A percentile compares a stretch with the other conserved stretches of the same genome.
Conservation (phyloP, 1,140 invertebrate genomes). For the Agrilus planipennis region DNA sequence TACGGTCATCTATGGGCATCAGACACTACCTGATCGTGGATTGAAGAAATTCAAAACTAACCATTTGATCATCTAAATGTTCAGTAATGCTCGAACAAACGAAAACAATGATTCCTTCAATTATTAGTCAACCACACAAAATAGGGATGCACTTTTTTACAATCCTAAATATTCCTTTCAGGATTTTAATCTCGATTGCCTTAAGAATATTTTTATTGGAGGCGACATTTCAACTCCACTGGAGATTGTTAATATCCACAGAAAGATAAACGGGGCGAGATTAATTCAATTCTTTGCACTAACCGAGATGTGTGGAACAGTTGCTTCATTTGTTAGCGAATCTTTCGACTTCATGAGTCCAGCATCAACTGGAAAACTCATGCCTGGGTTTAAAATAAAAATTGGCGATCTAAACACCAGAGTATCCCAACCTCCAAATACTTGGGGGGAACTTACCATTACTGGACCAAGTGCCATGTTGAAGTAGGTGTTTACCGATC, state of each 20-base stretch:
- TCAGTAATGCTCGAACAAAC: no score
- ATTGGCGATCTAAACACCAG: slow-evolving; percentile 16
- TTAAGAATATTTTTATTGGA: slow-evolving; percentile 19
- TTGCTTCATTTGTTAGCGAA: slow-evolving; percentile 6
- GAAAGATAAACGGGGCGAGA: slow-evolving; percentile 12
- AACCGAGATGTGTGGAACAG: slow-evolving; percentile 17
- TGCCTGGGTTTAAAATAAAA: slow-evolving; percentile 16
- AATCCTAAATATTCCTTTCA: no score
- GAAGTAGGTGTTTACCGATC: slow-evolving; percentile 10
- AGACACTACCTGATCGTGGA: no score
- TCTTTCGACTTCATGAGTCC: slow-evolving; percentile 10
- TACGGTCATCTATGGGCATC: no score
- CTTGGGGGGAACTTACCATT: slow-evolving; percentile 21
- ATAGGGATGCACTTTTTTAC: no score
- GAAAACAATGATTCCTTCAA: no score
- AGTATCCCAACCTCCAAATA: slow-evolving; percentile 8
- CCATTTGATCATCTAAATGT: no score
- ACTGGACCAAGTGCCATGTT: slow-evolving; percentile 20
- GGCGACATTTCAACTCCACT: slow-evolving; percentile 12
- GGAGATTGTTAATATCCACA: slow-evolving; percentile 11
- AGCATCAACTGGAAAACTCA: slow-evolving; percentile 15
- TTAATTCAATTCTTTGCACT: slow-evolving; percentile 16
- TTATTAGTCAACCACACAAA: no score
- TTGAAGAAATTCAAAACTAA: no score
- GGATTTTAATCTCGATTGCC: slow-evolving; percentile 20